Evolutionary conservation across 1,140 invertebrate species (phyloP).

Genomic region (Limonius californicus): DNA sequence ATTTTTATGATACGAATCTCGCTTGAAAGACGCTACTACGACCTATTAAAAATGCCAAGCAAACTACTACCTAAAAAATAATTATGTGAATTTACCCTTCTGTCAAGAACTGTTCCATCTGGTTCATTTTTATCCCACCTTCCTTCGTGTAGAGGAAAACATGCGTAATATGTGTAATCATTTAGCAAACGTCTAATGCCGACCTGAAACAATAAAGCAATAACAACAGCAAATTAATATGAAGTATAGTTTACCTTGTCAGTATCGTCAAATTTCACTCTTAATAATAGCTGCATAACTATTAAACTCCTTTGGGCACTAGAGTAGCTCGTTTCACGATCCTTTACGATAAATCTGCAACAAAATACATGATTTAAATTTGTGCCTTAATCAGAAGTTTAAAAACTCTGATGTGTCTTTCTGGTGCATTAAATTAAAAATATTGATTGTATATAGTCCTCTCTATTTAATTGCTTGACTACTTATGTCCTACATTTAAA

Average conservation of each 20-base stretch:
- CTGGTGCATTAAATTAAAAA: background rate
- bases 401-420: background rate
- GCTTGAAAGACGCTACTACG: background rate
- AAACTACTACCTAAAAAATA: too few species aligned
- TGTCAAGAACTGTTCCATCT: constrained; percentile 65
- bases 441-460: too few species aligned
- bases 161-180: constrained; percentile 80
- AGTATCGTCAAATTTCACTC: constrained; percentile 72
- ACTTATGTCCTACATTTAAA: too few species aligned
- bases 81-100: constrained; percentile 67
- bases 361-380: background rate
- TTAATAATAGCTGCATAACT: constrained; percentile 89
- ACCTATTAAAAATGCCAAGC: background rate
- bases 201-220: constrained; percentile 44
- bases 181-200: constrained; percentile 87
- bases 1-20: too few species aligned
- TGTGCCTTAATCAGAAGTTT: background rate
- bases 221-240: background rate
- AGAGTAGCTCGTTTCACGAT: constrained; percentile 79
- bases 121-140: constrained; percentile 65
- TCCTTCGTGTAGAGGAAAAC: constrained; percentile 90
- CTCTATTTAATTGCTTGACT: too few species aligned
- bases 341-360: constrained; percentile 83
- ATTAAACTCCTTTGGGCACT: constrained; percentile 84
- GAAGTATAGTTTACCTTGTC: constrained; percentile 57